phyloP scores from a whole-genome alignment of 2,888 invertebrate species.

The Morpho helenor region DNA sequence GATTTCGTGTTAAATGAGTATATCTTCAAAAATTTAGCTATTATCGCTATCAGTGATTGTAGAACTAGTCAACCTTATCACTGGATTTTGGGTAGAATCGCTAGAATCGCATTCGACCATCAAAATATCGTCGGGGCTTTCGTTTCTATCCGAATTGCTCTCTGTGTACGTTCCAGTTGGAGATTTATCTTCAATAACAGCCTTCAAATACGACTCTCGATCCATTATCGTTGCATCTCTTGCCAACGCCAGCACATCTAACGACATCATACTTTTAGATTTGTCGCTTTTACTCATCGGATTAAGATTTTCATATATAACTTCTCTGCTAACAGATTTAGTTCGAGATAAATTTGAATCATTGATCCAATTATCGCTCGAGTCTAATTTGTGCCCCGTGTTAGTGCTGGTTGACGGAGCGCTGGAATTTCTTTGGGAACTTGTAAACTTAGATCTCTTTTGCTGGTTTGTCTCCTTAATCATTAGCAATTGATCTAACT shows the following conservation, averaged over 20 bases:
- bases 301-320: conserved; percentile 52
- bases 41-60: conserved; percentile 69
- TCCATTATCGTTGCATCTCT: conserved; percentile 64
- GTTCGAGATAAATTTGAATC: conserved; percentile 52
- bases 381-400: conserved; percentile 40
- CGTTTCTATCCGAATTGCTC: conserved; percentile 69
- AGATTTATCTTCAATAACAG: conserved; percentile 71
- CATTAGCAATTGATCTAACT: conserved; percentile 85
- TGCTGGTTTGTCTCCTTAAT: conserved; percentile 82
- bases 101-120: conserved; percentile 74
- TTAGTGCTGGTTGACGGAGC: conserved; percentile 65
- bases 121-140: conserved; percentile 67
- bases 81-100: conserved; percentile 67
- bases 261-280: conserved; percentile 72
- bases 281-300: conserved; percentile 60
- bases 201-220: conserved; percentile 66
- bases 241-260: conserved; percentile 65
- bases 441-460: conserved; percentile 70
- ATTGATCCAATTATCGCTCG: conserved; percentile 50
- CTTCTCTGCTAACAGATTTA: conserved; percentile 62
- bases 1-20: background rate
- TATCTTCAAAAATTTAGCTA: conserved; percentile 40
- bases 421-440: conserved; percentile 57
- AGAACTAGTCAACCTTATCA: conserved; percentile 71
- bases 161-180: conserved; percentile 70